Percentiles rank a stretch among this genome's conserved stretches.
phyloP scores from a whole-genome alignment of 2,113 vertebrate species.

The Myiopsitta monachus region DNA sequence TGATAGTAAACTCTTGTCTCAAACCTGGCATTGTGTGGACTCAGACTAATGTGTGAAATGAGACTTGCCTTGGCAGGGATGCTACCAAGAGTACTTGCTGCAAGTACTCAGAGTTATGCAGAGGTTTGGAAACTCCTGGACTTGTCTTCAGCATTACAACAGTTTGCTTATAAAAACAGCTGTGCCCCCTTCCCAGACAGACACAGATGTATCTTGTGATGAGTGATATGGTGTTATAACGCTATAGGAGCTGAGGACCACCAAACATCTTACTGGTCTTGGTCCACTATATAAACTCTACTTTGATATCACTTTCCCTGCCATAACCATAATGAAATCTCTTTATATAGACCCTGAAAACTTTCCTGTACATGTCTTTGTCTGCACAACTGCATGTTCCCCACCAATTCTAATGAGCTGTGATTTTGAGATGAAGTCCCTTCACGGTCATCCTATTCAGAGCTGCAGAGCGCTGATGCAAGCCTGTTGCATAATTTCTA shows the following conservation, averaged over 20 bases:
- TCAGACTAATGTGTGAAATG: fast-evolving
- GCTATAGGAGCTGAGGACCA: neutral
- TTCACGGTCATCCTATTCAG: neutral
- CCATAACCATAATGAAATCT: neutral
- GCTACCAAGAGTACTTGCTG: neutral
- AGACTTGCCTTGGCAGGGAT: neutral
- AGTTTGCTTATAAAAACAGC: neutral
- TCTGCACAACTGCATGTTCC: neutral
- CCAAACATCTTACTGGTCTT: neutral
- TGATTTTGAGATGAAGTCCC: neutral
- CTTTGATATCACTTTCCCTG: neutral
- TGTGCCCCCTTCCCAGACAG: neutral
- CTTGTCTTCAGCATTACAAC: neutral
- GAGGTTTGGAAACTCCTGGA: neutral
- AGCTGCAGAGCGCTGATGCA: neutral
- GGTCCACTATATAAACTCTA: neutral
- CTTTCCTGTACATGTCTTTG: neutral
- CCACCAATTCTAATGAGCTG: neutral
- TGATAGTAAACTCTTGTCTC: neutral
- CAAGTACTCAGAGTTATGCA: neutral
- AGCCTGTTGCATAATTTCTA: neutral
- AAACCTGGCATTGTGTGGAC: neutral
- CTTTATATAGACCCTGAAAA: neutral
- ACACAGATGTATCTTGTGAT: neutral
- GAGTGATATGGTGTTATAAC: neutral